phyloP scores from a whole-genome alignment of 2,113 vertebrate genomes.

The Elachura formosa region DNA sequence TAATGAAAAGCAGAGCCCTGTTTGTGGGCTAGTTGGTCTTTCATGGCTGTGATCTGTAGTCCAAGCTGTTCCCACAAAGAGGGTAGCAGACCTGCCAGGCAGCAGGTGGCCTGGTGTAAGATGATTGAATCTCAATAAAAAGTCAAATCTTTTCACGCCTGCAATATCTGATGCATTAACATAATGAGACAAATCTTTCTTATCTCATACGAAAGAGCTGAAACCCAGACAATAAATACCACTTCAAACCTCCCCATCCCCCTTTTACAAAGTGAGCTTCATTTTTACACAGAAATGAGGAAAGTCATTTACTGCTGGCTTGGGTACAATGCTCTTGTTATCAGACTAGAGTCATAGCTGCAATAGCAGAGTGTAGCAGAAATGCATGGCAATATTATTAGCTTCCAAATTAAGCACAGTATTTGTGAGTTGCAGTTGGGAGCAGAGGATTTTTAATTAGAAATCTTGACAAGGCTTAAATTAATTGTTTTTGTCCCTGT shows the following conservation, averaged over 20 bases:
- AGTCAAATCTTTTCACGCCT: neutral
- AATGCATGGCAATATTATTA: conserved; percentile 15
- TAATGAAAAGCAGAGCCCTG: neutral
- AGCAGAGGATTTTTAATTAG: conserved; percentile 46
- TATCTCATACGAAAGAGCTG: neutral
- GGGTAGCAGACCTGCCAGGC: neutral
- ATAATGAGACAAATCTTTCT: neutral
- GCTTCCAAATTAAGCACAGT: conserved; percentile 32
- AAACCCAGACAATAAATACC: neutral
- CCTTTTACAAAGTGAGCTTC: neutral
- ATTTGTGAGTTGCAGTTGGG: conserved; percentile 20
- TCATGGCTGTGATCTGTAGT: neutral
- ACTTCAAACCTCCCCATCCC: neutral
- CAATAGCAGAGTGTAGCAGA: neutral
- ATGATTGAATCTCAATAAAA: neutral
- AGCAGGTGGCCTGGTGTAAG: neutral
- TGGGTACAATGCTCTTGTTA: neutral
- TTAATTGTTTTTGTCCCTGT: conserved; percentile 35
- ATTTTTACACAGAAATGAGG: neutral
- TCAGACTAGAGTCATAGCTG: neutral
- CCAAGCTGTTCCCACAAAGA: neutral
- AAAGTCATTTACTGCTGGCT: neutral
- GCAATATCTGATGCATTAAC: neutral
- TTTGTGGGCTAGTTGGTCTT: neutral
- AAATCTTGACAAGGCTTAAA: conserved; percentile 32